These are phyloP conservation scores for Clarias magur DNA, from an alignment of 2,113 vertebrate species.

Conservation along the genomic window DNA sequence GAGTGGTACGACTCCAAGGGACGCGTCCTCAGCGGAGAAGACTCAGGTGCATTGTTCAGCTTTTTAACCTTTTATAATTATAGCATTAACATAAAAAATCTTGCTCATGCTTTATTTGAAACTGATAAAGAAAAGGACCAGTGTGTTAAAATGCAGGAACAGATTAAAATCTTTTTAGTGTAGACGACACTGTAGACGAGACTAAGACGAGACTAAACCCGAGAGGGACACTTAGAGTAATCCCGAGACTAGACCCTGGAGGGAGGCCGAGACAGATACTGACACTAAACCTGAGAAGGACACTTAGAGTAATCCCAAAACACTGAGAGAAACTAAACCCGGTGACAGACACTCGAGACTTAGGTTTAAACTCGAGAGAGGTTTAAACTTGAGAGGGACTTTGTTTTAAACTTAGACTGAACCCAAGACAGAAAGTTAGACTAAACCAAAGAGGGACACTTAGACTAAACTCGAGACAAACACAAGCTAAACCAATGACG, in stretches of 20 bases:
- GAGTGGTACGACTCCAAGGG: slow-evolving; percentile 89
- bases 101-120: no score
- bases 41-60: slow-evolving; percentile 64
- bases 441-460: background rate
- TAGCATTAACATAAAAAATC: background rate
- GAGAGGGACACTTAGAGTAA: background rate
- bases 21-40: slow-evolving; percentile 64
- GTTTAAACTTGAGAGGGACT: background rate
- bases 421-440: no score
- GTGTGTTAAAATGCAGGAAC: no score
- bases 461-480: background rate
- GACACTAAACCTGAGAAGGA: background rate
- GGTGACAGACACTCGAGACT: no score
- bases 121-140: no score
- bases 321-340: background rate
- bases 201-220: no score
- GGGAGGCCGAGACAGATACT: no score
- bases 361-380: background rate
- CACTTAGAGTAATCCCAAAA: background rate
- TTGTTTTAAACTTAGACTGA: background rate
- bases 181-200: no score
- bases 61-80: background rate
- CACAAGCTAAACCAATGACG: background rate
- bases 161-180: no score
- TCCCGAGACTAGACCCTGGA: background rate